A percentile compares a stretch with the other conserved stretches of the same genome.
phyloP scores from a whole-genome alignment of 30 jellyfish, hydroid and myxozoan species.

The Turritopsis rubra region DNA sequence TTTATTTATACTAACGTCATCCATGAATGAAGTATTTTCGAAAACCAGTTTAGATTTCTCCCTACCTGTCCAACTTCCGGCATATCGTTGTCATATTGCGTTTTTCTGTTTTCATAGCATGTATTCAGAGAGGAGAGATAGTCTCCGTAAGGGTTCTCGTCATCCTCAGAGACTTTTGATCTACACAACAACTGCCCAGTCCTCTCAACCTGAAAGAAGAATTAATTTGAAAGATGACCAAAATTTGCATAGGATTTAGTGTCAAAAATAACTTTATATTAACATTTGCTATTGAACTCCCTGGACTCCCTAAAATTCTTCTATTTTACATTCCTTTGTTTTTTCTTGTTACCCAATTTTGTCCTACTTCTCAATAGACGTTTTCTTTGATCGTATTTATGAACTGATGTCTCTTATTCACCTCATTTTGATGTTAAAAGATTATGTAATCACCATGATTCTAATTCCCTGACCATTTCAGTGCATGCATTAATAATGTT shows the following conservation, averaged over 20 bases:
- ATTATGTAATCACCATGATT: too few relatives aligned
- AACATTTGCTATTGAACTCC: too few relatives aligned
- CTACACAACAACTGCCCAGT: slow-evolving; percentile 21
- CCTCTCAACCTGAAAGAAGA: slow-evolving; percentile 9
- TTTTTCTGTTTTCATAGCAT: background rate
- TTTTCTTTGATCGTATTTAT: too few relatives aligned
- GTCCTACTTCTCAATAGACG: too few relatives aligned
- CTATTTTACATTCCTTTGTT: background rate
- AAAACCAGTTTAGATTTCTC: background rate
- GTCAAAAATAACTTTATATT: too few relatives aligned
- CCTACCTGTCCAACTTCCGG: slow-evolving; percentile 26
- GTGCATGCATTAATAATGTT: too few relatives aligned
- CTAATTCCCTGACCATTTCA: too few relatives aligned
- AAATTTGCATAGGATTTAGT: background rate
- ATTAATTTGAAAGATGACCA: background rate
- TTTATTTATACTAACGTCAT: background rate
- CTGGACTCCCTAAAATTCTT: too few relatives aligned
- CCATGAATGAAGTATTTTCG: background rate
- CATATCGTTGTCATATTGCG: background rate
- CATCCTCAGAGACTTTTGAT: background rate
- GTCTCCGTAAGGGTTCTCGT: slow-evolving; percentile 10
- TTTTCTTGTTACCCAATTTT: too few relatives aligned
- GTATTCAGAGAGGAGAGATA: slow-evolving; percentile 16
- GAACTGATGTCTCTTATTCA: too few relatives aligned
- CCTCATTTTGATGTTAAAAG: too few relatives aligned